These are phyloP conservation scores for Drosophila acutilabella DNA, from an alignment of 2,888 invertebrate genomes.

Conservation along the genomic window DNA sequence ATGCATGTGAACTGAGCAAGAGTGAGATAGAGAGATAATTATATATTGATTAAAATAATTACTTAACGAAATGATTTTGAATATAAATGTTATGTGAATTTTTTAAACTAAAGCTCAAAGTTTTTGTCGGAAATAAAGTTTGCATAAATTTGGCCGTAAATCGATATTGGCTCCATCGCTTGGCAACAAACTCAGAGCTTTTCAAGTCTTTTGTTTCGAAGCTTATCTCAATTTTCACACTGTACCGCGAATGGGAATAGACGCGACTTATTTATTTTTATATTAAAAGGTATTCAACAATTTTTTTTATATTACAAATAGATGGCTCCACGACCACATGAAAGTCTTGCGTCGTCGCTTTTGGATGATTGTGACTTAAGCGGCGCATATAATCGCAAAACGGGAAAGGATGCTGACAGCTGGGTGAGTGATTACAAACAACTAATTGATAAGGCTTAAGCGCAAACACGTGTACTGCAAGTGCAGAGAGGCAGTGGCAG, in stretches of 20 bases:
- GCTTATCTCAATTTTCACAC: slow-evolving; percentile 53
- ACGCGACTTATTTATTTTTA: background rate
- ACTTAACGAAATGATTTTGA: background rate
- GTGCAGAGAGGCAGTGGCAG: slow-evolving; percentile 17
- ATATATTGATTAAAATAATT: background rate
- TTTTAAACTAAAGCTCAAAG: slow-evolving; percentile 23
- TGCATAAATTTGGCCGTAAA: background rate
- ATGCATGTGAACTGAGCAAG: background rate
- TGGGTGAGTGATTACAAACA: slow-evolving; percentile 55
- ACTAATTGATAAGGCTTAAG: slow-evolving; percentile 5
- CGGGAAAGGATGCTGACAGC: slow-evolving; percentile 48
- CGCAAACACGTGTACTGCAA: slow-evolving; percentile 48
- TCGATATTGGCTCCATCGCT: background rate
- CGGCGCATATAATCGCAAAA: slow-evolving; percentile 42
- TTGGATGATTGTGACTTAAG: slow-evolving; percentile 53
- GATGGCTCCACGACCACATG: slow-evolving; percentile 68
- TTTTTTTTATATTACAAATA: background rate
- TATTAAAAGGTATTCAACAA: background rate
- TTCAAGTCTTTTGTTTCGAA: slow-evolving; percentile 32
- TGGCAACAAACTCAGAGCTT: slow-evolving; percentile 8
- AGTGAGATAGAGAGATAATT: background rate
- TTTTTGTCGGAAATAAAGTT: slow-evolving; percentile 4
- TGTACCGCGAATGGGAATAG: slow-evolving; percentile 28
- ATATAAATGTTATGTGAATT: background rate
- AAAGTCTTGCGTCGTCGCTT: slow-evolving; percentile 38